Base-by-base conservation (phyloP, 2,797 vertebrate species). In the Enteromius treurensis region DNA sequence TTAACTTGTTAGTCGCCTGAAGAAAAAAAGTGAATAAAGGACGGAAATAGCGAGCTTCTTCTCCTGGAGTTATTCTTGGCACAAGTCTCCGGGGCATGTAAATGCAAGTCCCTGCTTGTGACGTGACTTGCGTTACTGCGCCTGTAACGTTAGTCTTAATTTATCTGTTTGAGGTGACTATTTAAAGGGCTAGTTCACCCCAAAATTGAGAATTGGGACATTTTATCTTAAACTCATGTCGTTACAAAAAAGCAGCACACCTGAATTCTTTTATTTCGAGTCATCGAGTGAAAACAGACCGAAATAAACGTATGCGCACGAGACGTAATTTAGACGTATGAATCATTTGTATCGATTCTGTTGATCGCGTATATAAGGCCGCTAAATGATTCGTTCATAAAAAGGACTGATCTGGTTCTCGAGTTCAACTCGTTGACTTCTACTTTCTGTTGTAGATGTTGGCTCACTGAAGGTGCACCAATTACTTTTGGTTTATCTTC, bases 31-130 rank as follows among this genome's bases (percentile, higher is more conserved):
- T 45, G 71, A n/a, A 82, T 45, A 83, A 83, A 53, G 40, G 65
- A 71, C 53, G 29, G 62, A 77, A 34, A 83, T 49, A 0, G 64
- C 23, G 49, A 76, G 60, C 6, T 42, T 82, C 32, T 81, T 53
- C 5, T 37, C 19, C 29, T 5, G 26, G 37, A 82, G 81, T 78
- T 83, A 70, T 83, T 78, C 65, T 78, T 51, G 67, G 82, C 65
- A 21, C 53, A 40, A 60, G 21, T 83, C 53, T 62, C 13, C 4
- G 5, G 68, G 40, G 65, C 82, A 69, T 62, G 65, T 83, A 42
- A 29, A 55, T 58, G 65, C 65, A 80, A 13, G 42, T 42, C 23
- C 4, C 15, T 76, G 15, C n/a, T 75, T 6, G 60, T 82, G 71
- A 83, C 65, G 64, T 37, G 49, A 82, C 64, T 70, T 37, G 71